A percentile compares a stretch with the other conserved stretches of the same genome.
Evolutionary conservation across 2,888 invertebrate genomes (phyloP).

Genomic region (Digitonthophagus gazella): DNA sequence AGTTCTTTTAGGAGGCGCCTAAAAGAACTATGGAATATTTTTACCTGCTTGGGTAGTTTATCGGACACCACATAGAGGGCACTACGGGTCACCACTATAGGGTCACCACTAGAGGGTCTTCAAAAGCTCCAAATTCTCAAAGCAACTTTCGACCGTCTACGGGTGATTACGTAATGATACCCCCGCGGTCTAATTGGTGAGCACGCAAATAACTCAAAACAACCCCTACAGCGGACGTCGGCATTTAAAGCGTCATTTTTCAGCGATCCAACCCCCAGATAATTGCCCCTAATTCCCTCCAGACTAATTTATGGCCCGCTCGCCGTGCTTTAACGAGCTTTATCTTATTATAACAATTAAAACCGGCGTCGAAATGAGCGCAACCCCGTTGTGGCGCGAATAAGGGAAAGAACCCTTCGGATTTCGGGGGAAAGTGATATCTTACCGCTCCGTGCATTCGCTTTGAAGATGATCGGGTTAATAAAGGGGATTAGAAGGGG

Average conservation of each 20-base stretch:
- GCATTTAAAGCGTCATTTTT: constrained; percentile 5
- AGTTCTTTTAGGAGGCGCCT: too few species aligned
- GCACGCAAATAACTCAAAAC: constrained; percentile 18
- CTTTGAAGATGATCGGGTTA: constrained; percentile 23
- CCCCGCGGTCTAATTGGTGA: constrained; percentile 7
- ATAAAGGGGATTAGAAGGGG: constrained; percentile 27
- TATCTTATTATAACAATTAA: constrained; percentile 15
- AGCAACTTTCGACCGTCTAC: too few species aligned
- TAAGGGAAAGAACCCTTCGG: constrained; percentile 23
- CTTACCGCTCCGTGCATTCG: constrained; percentile 22
- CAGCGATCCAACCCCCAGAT: background rate
- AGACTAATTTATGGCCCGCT: constrained; percentile 8
- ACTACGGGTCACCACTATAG: too few species aligned
- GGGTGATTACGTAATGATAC: constrained; percentile 10
- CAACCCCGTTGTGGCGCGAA: constrained; percentile 20
- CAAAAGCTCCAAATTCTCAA: too few species aligned
- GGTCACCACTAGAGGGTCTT: too few species aligned
- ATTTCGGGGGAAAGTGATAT: constrained; percentile 21
- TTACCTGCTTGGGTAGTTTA: background rate
- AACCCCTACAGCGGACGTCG: constrained; percentile 9
- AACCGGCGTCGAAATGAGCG: constrained; percentile 28
- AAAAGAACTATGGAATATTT: too few species aligned
- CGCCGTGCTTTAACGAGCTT: constrained; percentile 1
- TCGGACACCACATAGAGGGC: background rate
- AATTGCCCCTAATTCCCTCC: background rate